These are phyloP conservation scores for Lottia scabra DNA, from an alignment of 2,888 invertebrate species.

Conservation along the genomic window DNA sequence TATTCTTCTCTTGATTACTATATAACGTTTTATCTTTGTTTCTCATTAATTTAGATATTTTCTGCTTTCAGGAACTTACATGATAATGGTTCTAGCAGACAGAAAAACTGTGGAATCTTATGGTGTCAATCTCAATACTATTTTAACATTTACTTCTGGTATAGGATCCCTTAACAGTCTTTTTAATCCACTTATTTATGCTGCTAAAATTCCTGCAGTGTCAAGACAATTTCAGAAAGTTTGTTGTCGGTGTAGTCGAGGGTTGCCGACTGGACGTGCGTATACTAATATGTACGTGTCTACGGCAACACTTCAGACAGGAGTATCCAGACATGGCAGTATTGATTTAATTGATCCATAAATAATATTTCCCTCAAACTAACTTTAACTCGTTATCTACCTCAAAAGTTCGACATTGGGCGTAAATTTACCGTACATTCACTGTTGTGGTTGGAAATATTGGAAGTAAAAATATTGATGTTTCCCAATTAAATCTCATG, in stretches of 20 bases:
- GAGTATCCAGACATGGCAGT: neutral
- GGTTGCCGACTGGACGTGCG: neutral
- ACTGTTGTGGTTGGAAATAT: too few relatives aligned
- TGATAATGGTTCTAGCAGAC: slow-evolving; percentile 8
- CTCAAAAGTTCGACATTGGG: too few relatives aligned
- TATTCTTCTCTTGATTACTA: neutral
- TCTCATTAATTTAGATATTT: neutral
- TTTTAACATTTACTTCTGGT: slow-evolving; percentile 33
- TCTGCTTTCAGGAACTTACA: slow-evolving; percentile 11
- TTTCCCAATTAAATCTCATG: too few relatives aligned
- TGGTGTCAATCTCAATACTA: slow-evolving; percentile 25
- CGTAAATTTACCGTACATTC: too few relatives aligned
- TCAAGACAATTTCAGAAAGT: slow-evolving; percentile 29
- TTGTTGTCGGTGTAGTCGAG: slow-evolving; percentile 22
- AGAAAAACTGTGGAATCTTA: slow-evolving; percentile 5
- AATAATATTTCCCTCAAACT: too few relatives aligned
- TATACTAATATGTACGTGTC: neutral
- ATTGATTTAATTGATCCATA: too few relatives aligned
- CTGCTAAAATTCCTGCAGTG: slow-evolving; percentile 39
- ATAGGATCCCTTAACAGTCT: slow-evolving; percentile 42
- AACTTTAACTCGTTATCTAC: too few relatives aligned
- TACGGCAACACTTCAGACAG: neutral
- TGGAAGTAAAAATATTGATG: too few relatives aligned
- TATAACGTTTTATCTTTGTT: neutral
- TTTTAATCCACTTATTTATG: slow-evolving; percentile 49